Evolutionary conservation across 2,888 invertebrate species (phyloP).

Genomic region (Dolomedes plantarius): DNA sequence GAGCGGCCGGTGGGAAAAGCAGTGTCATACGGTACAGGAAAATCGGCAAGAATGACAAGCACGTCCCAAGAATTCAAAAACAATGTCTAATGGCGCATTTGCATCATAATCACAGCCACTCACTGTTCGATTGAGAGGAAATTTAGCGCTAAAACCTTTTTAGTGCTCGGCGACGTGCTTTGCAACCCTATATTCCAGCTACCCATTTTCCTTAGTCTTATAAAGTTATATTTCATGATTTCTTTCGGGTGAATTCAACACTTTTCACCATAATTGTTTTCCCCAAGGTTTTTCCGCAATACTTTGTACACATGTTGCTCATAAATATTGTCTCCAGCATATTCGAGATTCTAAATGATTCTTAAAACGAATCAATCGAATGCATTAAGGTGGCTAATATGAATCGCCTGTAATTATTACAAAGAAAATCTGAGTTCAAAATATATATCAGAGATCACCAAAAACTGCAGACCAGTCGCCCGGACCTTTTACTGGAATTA

Average conservation of each 20-base stretch:
- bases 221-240: not conserved
- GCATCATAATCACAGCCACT: not conserved
- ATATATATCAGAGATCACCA: too few species aligned
- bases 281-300: not conserved
- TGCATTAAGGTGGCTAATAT: too few species aligned
- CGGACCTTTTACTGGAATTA: too few species aligned
- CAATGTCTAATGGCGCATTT: slow-evolving; percentile 11
- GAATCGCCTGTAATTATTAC: too few species aligned
- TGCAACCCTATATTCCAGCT: not conserved
- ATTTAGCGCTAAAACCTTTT: not conserved
- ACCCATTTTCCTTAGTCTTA: not conserved
- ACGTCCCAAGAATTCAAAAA: not conserved
- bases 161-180: not conserved
- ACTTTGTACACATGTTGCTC: not conserved
- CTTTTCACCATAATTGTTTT: not conserved
- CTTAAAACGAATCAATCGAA: too few species aligned
- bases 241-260: not conserved
- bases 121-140: not conserved
- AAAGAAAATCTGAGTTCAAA: too few species aligned
- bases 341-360: too few species aligned
- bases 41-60: not conserved
- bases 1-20: not conserved
- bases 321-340: too few species aligned
- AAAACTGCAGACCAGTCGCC: too few species aligned
- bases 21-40: slow-evolving; percentile 6